Conservation (phyloP, 1,140 invertebrate genomes). For the Conus betulinus region DNA sequence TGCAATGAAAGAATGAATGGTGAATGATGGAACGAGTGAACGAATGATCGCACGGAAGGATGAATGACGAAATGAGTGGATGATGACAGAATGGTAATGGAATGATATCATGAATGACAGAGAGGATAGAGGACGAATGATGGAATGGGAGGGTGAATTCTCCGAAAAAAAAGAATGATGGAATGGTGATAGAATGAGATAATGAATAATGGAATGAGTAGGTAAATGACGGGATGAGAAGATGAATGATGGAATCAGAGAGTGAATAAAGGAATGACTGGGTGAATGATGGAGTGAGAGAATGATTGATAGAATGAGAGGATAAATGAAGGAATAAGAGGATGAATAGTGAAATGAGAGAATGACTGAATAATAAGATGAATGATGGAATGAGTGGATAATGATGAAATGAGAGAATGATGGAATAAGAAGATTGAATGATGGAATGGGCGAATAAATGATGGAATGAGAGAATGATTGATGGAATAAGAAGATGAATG, state of each 20-base stretch:
- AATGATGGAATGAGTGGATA: neutral
- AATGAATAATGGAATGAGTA: too few relatives aligned
- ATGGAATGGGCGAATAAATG: too few relatives aligned
- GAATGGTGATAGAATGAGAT: neutral
- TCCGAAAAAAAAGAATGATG: neutral
- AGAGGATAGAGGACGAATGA: neutral
- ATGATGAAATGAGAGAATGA: neutral
- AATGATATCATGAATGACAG: neutral
- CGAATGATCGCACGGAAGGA: neutral
- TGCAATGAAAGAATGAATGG: neutral
- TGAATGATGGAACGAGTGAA: neutral
- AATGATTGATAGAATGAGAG: too few relatives aligned
- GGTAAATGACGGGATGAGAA: too few relatives aligned
- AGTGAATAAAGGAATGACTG: too few relatives aligned
- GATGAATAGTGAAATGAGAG: too few relatives aligned
- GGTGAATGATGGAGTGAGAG: neutral
- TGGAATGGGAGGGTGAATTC: neutral
- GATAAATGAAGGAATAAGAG: too few relatives aligned
- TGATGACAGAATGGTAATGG: neutral
- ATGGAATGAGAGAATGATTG: too few relatives aligned
- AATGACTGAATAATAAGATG: too few relatives aligned
- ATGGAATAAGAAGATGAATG: too few relatives aligned
- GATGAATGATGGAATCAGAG: neutral
- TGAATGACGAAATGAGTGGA: neutral
- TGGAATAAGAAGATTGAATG: too few relatives aligned